phyloP scores from a whole-genome alignment of 2,888 invertebrate genomes.

The Agonum fuliginosum region DNA sequence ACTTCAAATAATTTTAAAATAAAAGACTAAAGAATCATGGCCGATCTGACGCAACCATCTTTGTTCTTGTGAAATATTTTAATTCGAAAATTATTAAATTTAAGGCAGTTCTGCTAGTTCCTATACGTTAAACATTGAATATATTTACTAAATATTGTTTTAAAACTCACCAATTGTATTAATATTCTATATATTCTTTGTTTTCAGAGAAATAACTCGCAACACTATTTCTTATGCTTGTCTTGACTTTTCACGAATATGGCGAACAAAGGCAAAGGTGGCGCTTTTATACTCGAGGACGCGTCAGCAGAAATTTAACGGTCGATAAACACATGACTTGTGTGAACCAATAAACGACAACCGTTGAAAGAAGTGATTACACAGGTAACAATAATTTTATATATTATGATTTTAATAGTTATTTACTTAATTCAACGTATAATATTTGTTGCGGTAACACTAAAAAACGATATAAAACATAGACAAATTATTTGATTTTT shows the following conservation, averaged over 20 bases:
- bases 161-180: slow-evolving; percentile 14
- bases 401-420: not conserved
- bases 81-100: not conserved
- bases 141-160: not conserved
- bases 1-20: slow-evolving; percentile 53
- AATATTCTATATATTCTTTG: slow-evolving; percentile 3
- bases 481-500: not conserved
- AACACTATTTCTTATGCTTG: not conserved
- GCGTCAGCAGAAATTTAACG: slow-evolving; percentile 42
- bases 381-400: not conserved
- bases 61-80: slow-evolving; percentile 28
- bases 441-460: too few relatives aligned
- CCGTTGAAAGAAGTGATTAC: not conserved
- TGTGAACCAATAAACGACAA: slow-evolving; percentile 10
- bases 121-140: not conserved
- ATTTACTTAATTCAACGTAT: not conserved
- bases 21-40: slow-evolving; percentile 49
- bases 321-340: slow-evolving; percentile 20
- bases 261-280: slow-evolving; percentile 31
- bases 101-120: not conserved
- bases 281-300: slow-evolving; percentile 11
- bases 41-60: slow-evolving; percentile 44
- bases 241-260: slow-evolving; percentile 4
- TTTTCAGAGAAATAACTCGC: slow-evolving; percentile 6
- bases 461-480: too few relatives aligned